These are phyloP conservation scores for Streblospio benedicti DNA, from an alignment of 1,140 invertebrate genomes.

Conservation along the genomic window DNA sequence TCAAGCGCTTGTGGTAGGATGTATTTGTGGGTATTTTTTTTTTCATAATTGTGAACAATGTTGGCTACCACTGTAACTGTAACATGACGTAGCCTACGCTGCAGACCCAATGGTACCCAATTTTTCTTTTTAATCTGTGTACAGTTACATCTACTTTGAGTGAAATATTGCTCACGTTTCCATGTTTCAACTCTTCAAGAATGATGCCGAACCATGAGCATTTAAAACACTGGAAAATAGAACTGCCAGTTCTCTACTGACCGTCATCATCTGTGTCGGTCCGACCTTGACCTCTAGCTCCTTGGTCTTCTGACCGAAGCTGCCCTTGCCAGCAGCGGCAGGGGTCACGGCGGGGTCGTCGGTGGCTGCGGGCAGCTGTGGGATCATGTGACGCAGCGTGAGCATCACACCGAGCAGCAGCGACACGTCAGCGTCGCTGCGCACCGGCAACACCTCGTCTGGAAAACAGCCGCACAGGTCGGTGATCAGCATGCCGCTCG, in stretches of 20 bases:
- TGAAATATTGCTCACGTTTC: too few relatives aligned
- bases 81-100: too few relatives aligned
- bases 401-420: conserved; percentile 58
- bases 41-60: too few relatives aligned
- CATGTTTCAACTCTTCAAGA: too few relatives aligned
- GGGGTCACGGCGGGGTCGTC: conserved; percentile 14
- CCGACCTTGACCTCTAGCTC: conserved; percentile 32
- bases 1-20: background rate
- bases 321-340: conserved; percentile 33
- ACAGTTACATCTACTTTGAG: too few relatives aligned
- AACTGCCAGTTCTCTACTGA: conserved; percentile 12
- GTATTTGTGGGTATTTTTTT: too few relatives aligned
- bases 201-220: too few relatives aligned
- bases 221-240: too few relatives aligned
- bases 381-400: conserved; percentile 57
- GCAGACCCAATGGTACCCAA: too few relatives aligned
- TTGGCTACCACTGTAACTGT: too few relatives aligned
- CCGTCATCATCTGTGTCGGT: conserved; percentile 37
- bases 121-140: too few relatives aligned
- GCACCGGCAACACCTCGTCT: conserved; percentile 54
- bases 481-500: too few relatives aligned
- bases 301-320: conserved; percentile 40
- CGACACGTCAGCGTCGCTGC: conserved; percentile 48
- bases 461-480: conserved; percentile 28
- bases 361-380: conserved; percentile 44